Conservation (phyloP, 2,888 invertebrate genomes). For the Scaeva pyrastri region DNA sequence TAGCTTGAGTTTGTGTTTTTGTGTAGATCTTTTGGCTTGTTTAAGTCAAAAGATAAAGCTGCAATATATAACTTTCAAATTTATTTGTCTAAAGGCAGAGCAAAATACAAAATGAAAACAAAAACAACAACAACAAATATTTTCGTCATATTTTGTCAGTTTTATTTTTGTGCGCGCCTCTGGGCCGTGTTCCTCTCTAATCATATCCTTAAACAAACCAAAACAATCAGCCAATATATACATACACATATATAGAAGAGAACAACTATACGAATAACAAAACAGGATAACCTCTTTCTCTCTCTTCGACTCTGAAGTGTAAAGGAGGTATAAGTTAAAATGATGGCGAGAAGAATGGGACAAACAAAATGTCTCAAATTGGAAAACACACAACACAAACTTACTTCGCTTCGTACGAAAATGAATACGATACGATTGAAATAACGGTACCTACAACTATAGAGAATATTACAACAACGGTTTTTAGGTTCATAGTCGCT, state of each 20-base stretch:
- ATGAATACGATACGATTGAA: background rate
- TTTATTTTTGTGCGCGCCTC: constrained; percentile 20
- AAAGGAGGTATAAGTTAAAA: constrained; percentile 1
- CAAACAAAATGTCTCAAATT: constrained; percentile 41
- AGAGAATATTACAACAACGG: too few species aligned
- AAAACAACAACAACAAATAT: background rate
- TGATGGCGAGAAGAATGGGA: constrained; percentile 12
- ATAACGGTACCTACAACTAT: background rate
- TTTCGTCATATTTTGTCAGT: constrained; percentile 27
- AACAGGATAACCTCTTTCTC: background rate
- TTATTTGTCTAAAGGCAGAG: constrained; percentile 51
- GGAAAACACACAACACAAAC: constrained; percentile 50
- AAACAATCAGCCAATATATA: constrained; percentile 48
- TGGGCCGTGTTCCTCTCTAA: constrained; percentile 43
- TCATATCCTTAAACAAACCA: constrained; percentile 64
- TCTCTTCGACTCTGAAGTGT: background rate
- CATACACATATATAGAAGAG: background rate
- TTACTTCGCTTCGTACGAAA: too few species aligned
- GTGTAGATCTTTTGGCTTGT: background rate
- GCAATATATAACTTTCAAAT: constrained; percentile 57
- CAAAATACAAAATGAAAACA: background rate
- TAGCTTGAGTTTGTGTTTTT: background rate
- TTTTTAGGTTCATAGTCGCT: background rate
- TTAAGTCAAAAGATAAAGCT: constrained; percentile 25
- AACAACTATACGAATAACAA: background rate